A percentile compares a stretch with the other conserved stretches of the same genome.
phyloP scores from a whole-genome alignment of 1,140 invertebrate species.

The Trinorchestia longiramus region DNA sequence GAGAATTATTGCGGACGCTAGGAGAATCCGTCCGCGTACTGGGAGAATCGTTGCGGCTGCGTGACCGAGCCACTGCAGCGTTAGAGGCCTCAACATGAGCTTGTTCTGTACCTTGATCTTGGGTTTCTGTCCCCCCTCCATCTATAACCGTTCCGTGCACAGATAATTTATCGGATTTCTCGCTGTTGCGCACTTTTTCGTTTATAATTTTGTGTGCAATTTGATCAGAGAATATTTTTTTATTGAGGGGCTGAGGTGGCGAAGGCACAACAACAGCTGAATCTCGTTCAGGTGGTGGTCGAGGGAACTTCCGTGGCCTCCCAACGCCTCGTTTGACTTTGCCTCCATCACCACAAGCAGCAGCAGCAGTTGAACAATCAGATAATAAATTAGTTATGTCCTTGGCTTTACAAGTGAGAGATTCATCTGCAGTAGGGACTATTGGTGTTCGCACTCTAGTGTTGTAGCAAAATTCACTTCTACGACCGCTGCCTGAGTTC shows the following conservation, averaged over 20 bases:
- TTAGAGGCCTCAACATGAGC: not conserved
- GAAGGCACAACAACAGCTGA: not conserved
- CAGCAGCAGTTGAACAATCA: constrained; percentile 77
- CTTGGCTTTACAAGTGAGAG: not conserved
- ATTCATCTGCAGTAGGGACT: not conserved
- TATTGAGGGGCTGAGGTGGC: constrained; percentile 61
- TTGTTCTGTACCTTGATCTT: constrained; percentile 48
- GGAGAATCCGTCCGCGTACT: not conserved
- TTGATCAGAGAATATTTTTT: constrained; percentile 66
- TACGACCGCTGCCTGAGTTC: not conserved
- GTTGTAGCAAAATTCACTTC: not conserved
- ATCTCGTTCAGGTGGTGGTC: constrained; percentile 56
- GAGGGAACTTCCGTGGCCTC: constrained; percentile 64
- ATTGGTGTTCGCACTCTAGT: not conserved
- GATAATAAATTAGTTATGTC: constrained; percentile 84
- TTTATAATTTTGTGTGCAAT: constrained; percentile 67
- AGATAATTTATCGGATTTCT: constrained; percentile 67
- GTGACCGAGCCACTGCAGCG: constrained; percentile 6
- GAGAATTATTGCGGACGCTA: not conserved
- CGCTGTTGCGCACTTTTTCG: constrained; percentile 66
- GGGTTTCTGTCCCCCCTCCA: constrained; percentile 46
- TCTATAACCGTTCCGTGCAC: constrained; percentile 60
- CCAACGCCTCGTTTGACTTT: constrained; percentile 63
- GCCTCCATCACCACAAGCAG: constrained; percentile 56
- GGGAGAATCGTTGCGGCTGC: constrained; percentile 24